phyloP scores from a whole-genome alignment of 2,888 invertebrate species.

The Drymonia ruficornis region DNA sequence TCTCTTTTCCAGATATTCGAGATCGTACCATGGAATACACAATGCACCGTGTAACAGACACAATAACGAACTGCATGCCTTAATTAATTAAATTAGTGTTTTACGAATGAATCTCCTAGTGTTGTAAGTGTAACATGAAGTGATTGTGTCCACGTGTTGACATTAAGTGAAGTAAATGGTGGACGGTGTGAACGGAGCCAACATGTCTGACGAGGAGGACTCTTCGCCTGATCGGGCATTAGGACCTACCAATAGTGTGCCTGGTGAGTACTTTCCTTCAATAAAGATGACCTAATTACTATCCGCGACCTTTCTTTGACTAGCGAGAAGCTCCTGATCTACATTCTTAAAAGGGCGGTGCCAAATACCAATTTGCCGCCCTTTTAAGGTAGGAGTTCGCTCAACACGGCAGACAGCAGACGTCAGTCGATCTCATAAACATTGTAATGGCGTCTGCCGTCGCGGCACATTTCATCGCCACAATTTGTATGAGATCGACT shows the following conservation, averaged over 20 bases:
- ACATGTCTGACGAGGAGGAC: conserved; percentile 81
- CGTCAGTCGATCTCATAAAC: no score
- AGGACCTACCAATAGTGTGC: conserved; percentile 72
- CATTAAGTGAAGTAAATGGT: conserved; percentile 40
- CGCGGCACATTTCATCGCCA: no score
- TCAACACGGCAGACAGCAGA: no score
- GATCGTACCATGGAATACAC: conserved; percentile 32
- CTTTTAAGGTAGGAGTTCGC: no score
- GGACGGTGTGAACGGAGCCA: conserved; percentile 44
- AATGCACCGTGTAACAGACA: conserved; percentile 21
- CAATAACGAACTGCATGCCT: conserved; percentile 49
- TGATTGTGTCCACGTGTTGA: conserved; percentile 36
- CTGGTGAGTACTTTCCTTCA: conserved; percentile 68
- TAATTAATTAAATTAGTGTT: conserved; percentile 52
- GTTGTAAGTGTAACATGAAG: conserved; percentile 54
- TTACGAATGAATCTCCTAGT: conserved; percentile 57
- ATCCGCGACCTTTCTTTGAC: no score
- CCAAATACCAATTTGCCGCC: no score
- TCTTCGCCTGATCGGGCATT: conserved; percentile 75
- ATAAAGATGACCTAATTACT: no score
- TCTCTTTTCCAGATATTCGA: conserved; percentile 31
- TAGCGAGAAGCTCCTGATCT: no score
- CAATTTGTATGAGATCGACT: no score
- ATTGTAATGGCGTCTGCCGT: no score
- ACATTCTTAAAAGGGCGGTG: no score